These are phyloP conservation scores for Xiphophorus birchmanni DNA, from an alignment of 2,797 vertebrate genomes.

Conservation along the genomic window DNA sequence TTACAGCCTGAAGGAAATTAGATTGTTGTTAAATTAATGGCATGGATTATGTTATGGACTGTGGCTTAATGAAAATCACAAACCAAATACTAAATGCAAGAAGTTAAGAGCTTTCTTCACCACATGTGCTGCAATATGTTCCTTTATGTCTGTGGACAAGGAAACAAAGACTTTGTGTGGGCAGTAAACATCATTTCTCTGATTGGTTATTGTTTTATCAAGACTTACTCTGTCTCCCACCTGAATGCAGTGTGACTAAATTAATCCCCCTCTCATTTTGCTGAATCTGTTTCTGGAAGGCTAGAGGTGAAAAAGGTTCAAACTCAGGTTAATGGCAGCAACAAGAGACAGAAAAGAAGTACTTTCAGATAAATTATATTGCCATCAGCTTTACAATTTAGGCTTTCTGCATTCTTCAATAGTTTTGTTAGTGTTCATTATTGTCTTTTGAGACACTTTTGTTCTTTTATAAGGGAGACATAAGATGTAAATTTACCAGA, in stretches of 20 bases:
- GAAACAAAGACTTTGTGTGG: slow-evolving; percentile 29
- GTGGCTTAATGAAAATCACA: not conserved
- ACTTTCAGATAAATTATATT: not conserved
- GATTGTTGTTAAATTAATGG: slow-evolving; percentile 29
- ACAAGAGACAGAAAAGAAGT: not conserved
- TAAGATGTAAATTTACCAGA: not conserved
- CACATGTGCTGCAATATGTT: not conserved
- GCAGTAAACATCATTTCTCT: slow-evolving; percentile 24
- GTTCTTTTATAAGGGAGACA: not conserved
- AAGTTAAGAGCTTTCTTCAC: not conserved
- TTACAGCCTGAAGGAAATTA: slow-evolving; percentile 20
- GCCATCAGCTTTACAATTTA: not conserved
- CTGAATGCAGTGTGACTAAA: not conserved
- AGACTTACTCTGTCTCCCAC: slow-evolving; percentile 18
- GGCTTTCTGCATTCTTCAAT: not conserved
- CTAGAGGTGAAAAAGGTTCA: not conserved
- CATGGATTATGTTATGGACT: not conserved
- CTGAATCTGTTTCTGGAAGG: not conserved
- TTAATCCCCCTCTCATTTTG: not conserved
- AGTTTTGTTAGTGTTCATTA: not conserved
- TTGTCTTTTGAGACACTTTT: not conserved
- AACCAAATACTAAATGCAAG: not conserved
- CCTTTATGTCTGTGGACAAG: not conserved
- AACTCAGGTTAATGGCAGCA: not conserved
- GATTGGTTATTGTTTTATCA: slow-evolving; percentile 63